These are phyloP conservation scores for Meleagris gallopavo DNA, from an alignment of 2,113 vertebrate genomes.

Conservation along the genomic window DNA sequence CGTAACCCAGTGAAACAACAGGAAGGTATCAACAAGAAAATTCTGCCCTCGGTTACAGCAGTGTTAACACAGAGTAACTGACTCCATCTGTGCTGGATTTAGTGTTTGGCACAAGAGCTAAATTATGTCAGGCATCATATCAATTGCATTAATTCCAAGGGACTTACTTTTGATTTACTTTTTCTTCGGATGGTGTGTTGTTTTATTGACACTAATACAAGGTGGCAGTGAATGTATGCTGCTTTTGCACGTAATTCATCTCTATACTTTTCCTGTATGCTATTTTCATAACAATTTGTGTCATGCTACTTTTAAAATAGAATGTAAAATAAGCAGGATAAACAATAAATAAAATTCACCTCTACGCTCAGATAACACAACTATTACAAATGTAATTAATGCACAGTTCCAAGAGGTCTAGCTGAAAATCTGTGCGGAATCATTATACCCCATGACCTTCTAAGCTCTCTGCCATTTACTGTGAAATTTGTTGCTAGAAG, in stretches of 20 bases:
- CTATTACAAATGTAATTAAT: background rate
- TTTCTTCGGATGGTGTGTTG: background rate
- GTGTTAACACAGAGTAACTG: background rate
- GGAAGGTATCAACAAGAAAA: background rate
- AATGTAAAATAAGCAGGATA: background rate
- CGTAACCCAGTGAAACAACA: background rate
- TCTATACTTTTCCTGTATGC: background rate
- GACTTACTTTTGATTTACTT: background rate
- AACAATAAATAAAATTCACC: background rate
- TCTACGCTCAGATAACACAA: background rate
- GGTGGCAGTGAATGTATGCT: background rate
- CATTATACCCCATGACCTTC: background rate
- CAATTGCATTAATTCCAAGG: slow-evolving; percentile 2
- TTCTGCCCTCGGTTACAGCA: background rate
- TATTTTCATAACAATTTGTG: background rate
- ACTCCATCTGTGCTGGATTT: background rate
- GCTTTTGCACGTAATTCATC: background rate
- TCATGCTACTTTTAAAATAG: background rate
- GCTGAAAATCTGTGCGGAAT: background rate
- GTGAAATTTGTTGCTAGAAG: background rate
- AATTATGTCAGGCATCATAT: background rate
- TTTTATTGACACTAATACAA: background rate
- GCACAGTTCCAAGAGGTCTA: background rate
- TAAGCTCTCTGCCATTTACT: background rate
- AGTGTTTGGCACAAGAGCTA: background rate